These are phyloP conservation scores for Clavelina lepadiformis DNA, from an alignment of 23 tunicate genomes.

Conservation along the genomic window DNA sequence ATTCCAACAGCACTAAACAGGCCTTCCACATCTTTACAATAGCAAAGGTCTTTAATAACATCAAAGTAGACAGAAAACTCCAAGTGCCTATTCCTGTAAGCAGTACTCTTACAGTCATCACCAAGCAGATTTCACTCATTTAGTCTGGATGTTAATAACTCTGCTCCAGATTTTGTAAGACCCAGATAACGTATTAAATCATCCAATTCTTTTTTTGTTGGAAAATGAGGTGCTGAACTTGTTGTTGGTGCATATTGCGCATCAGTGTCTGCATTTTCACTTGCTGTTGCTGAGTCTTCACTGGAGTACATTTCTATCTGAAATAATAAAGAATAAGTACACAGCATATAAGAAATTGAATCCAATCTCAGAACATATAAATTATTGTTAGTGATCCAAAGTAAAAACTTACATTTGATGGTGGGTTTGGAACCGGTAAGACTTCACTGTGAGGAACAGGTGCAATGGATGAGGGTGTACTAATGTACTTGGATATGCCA, in stretches of 20 bases:
- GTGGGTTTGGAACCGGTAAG: slow-evolving; percentile 32
- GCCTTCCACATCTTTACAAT: slow-evolving; percentile 18
- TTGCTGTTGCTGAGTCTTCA: slow-evolving; percentile 33
- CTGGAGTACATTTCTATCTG: slow-evolving; percentile 17
- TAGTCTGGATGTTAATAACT: slow-evolving; percentile 17
- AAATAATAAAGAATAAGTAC: slow-evolving; percentile 8
- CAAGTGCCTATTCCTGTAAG: slow-evolving; percentile 10
- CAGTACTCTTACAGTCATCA: slow-evolving; percentile 15
- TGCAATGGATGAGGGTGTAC: no score
- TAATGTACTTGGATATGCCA: no score
- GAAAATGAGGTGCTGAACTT: slow-evolving; percentile 25
- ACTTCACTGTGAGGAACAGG: slow-evolving; percentile 8
- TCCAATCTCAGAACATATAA: slow-evolving; percentile 15
- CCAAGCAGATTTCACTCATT: slow-evolving; percentile 15
- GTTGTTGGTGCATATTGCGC: slow-evolving; percentile 16
- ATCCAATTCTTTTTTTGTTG: slow-evolving; percentile 13
- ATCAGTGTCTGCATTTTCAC: slow-evolving; percentile 16
- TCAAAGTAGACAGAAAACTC: slow-evolving; percentile 21
- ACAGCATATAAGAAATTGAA: slow-evolving; percentile 3
- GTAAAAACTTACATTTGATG: slow-evolving; percentile 17
- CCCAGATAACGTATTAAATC: slow-evolving; percentile 24
- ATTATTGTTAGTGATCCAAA: slow-evolving; percentile 9
- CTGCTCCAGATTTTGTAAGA: slow-evolving; percentile 27
- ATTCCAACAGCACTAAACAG: slow-evolving; percentile 9
- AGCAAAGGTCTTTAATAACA: slow-evolving; percentile 10